Conservation (phyloP, 2,888 invertebrate genomes). For the Eustalomyia histrio region DNA sequence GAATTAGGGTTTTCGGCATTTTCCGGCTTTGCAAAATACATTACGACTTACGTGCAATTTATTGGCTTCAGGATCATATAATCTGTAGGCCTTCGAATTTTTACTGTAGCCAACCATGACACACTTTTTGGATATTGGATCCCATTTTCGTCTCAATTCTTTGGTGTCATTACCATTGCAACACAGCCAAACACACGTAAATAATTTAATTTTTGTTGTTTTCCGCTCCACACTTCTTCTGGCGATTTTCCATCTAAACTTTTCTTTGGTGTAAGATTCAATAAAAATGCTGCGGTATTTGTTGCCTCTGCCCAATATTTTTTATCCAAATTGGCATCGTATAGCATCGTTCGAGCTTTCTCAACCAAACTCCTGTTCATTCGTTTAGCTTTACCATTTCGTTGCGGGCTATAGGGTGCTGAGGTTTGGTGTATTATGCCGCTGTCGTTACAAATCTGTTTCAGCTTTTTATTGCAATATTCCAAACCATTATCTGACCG, state of each 20-base stretch:
- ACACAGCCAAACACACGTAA: neutral
- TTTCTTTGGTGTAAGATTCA: slow-evolving; percentile 1
- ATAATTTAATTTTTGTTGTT: neutral
- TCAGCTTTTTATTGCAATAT: too few species aligned
- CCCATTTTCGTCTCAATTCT: too few species aligned
- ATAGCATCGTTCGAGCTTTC: slow-evolving; percentile 16
- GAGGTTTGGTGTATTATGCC: neutral
- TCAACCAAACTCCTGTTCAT: slow-evolving; percentile 2
- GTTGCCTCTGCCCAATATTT: slow-evolving; percentile 16
- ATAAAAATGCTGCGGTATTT: slow-evolving; percentile 15
- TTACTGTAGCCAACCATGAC: too few species aligned
- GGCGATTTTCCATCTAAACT: neutral
- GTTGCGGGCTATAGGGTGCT: neutral
- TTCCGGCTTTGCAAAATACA: too few species aligned
- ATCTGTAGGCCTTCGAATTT: too few species aligned
- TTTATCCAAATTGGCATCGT: slow-evolving; percentile 9
- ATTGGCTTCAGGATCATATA: too few species aligned
- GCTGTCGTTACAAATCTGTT: too few species aligned
- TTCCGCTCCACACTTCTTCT: neutral
- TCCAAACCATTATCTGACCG: too few species aligned
- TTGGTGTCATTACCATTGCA: neutral
- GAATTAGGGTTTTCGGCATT: too few species aligned
- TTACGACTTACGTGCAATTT: too few species aligned
- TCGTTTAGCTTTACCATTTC: neutral
- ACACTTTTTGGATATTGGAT: too few species aligned